phyloP scores from a whole-genome alignment of 2,888 invertebrate species.

The Formica aserva region DNA sequence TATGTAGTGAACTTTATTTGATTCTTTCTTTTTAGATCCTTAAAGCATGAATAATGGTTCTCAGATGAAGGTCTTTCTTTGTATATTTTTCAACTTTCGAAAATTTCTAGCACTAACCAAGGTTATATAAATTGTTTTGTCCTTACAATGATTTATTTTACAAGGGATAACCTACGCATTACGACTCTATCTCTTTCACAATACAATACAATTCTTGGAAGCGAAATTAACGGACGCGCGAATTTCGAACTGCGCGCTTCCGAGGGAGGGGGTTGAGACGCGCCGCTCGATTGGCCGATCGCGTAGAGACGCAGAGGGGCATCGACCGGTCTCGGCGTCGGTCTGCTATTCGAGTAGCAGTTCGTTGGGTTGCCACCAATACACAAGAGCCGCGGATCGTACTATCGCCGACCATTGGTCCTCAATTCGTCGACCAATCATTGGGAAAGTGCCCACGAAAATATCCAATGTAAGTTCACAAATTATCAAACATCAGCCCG shows the following conservation, averaged over 20 bases:
- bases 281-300: constrained; percentile 76
- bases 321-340: constrained; percentile 83
- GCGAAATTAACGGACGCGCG: constrained; percentile 19
- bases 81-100: background rate
- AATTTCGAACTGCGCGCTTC: constrained; percentile 73
- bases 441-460: constrained; percentile 92
- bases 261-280: constrained; percentile 69
- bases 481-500: constrained; percentile 88
- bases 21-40: background rate
- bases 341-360: constrained; percentile 84
- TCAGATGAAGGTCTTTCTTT: background rate
- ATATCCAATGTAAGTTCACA: constrained; percentile 92
- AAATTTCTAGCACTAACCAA: background rate
- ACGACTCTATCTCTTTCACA: background rate
- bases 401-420: constrained; percentile 93
- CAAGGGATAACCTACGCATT: background rate
- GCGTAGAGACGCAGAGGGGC: constrained; percentile 78
- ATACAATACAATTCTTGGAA: background rate
- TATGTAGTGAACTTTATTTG: background rate
- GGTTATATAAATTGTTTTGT: background rate
- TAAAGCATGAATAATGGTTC: background rate
- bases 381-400: constrained; percentile 89
- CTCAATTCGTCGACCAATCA: constrained; percentile 96
- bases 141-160: background rate
- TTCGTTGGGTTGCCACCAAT: constrained; percentile 89